Conservation (phyloP, 2,113 vertebrate species). For the Struthio camelus region DNA sequence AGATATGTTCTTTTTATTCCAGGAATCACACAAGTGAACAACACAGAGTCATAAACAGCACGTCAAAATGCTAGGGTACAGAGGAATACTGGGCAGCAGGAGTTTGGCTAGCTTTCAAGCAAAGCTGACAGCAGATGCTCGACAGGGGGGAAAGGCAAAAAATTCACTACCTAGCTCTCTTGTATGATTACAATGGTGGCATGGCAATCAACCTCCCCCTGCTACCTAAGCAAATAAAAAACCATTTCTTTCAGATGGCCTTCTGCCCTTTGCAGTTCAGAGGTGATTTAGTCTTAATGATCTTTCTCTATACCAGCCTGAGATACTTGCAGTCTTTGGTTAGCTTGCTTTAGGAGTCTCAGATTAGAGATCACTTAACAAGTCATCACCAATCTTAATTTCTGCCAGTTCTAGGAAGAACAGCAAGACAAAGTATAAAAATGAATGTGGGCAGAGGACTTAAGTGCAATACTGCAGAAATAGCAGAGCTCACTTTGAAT, state of each 20-base stretch:
- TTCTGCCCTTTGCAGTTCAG: neutral
- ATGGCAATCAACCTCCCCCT: neutral
- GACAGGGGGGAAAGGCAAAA: neutral
- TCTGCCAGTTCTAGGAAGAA: neutral
- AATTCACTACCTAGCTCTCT: neutral
- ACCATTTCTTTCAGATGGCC: neutral
- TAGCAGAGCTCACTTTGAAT: neutral
- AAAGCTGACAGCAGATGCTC: neutral
- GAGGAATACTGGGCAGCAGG: neutral
- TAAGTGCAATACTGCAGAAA: neutral
- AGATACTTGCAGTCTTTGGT: neutral
- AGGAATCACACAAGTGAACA: neutral
- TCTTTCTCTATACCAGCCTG: neutral
- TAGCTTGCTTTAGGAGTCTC: neutral
- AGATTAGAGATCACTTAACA: neutral
- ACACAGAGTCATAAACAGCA: neutral
- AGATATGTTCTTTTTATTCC: neutral
- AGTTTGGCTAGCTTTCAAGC: neutral
- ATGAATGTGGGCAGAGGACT: too few relatives aligned
- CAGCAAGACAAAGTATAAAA: neutral
- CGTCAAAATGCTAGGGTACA: neutral
- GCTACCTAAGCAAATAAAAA: neutral
- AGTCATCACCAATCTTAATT: neutral
- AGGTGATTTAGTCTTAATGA: neutral
- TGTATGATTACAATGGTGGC: neutral